Base-by-base conservation (phyloP, 2,113 vertebrate genomes). In the Corythaixoides concolor region DNA sequence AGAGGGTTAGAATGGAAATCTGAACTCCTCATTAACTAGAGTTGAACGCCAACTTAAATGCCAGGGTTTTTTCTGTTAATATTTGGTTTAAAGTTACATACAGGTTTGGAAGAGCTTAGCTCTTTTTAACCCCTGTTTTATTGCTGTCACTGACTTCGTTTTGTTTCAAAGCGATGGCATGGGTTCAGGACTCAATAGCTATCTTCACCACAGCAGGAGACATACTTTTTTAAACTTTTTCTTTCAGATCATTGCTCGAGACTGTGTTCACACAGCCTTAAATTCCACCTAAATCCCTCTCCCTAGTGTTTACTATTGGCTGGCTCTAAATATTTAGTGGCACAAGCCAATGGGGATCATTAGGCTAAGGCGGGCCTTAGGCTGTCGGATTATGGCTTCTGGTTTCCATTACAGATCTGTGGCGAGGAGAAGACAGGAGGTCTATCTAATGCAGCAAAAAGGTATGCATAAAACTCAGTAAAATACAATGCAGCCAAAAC, bases 61-160 rank as follows among this genome's bases (percentile, higher is more conserved):
- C 97, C 95, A 95, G 94, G 84, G 5, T 30, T 97, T 98, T 97
- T 97, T 85, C 89, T 97, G 88, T 95, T 97, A 96, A 96, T 97
- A 97, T 98, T 98, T 97, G 92, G 97, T 98, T 98, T 98, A 97
- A 98, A 92, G 90, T 98, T 98, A 96, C 98, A 97, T 94, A 96
- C 97, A 97, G 97, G 95, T 98, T 97, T 97, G 95, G 97, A 97
- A 97, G 94, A 91, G 66, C 85, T 93, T 85, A 94, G 53, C 37
- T 79, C 50, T 95, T 96, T 97, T 97, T 97, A 93, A 96, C 96
- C 66, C 92, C 84, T 98, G 97, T 97, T 95, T 93, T 89, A 95
- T 97, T 98, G 91, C 89, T 97, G 84, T 94, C 97, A 55, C 84
- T 83, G 74, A 24, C 92, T 97, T 98, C 95, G 86, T 95, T 97